A percentile compares a stretch with the other conserved stretches of the same genome.
These are phyloP conservation scores for Oncorhynchus tshawytscha DNA, from an alignment of 2,113 vertebrate genomes.

Conservation along the genomic window DNA sequence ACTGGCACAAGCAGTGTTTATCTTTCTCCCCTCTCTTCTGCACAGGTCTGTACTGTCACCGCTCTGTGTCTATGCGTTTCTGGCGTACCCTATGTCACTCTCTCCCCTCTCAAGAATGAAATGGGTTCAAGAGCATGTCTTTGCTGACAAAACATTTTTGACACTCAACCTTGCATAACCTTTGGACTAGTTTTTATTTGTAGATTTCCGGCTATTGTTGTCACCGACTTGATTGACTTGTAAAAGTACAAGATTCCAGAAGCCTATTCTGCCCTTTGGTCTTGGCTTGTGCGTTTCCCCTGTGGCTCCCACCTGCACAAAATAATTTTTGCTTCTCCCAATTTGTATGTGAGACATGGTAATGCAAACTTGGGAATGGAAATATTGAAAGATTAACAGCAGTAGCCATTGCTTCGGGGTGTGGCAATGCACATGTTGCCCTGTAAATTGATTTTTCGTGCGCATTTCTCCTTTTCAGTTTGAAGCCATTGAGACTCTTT, in stretches of 20 bases:
- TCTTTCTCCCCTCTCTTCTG: slow-evolving; percentile 50
- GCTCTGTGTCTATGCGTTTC: slow-evolving; percentile 18
- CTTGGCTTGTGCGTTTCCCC: no score
- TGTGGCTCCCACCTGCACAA: no score
- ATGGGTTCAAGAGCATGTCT: slow-evolving; percentile 24
- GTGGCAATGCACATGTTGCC: slow-evolving; percentile 22
- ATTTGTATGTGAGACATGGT: slow-evolving; percentile 5
- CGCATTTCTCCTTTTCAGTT: background rate
- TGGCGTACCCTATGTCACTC: slow-evolving; percentile 9
- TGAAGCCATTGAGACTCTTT: background rate
- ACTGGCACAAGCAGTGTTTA: slow-evolving; percentile 74
- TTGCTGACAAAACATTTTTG: slow-evolving; percentile 10
- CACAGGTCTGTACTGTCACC: slow-evolving; percentile 53
- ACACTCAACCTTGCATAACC: slow-evolving; percentile 41
- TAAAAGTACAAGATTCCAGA: background rate
- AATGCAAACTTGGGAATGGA: slow-evolving; percentile 33
- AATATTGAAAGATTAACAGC: slow-evolving; percentile 25
- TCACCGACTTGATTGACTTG: slow-evolving; percentile 1
- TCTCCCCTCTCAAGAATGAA: slow-evolving; percentile 23
- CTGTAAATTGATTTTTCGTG: slow-evolving; percentile 29
- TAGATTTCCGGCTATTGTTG: slow-evolving; percentile 53
- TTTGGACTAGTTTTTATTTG: slow-evolving; percentile 41
- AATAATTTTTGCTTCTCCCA: background rate
- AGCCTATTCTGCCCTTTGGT: background rate
- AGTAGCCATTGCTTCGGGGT: slow-evolving; percentile 18